Evolutionary conservation across 2,888 invertebrate species (phyloP), one percentile per base, ranked within the genome.

Genomic region (Homarus gammarus): DNA sequence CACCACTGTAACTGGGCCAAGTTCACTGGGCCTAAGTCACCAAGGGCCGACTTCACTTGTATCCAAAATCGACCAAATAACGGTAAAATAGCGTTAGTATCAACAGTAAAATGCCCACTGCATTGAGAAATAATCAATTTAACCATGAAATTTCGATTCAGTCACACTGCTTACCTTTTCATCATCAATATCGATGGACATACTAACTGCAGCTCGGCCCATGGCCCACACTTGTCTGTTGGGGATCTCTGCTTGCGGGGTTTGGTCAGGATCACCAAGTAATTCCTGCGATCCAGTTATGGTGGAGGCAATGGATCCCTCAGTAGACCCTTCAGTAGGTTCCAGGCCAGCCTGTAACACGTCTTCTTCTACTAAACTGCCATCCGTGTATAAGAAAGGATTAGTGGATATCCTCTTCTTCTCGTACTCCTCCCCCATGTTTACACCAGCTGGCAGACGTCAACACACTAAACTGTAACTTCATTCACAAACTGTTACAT

Each of bases 361-460:
- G n/a, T 88, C 88, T 12, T 31, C 75, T 40, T 88, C 88, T 38
- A 88, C 88, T 8, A 88, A 36, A 38, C 88, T 88, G 1, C 88
- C 88, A 31, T 88, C 88, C 10, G 88, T 88, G 77, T 88, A 88
- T 38, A 88, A 68, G 64, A 88, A 88, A 22, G 88, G 88, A 51
- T 88, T 88, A 33, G 83, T 88, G 5, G 88, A 88, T 27, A 82
- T 88, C 15, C 81, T 70, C 72, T 87, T 87, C 61, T 68, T 75
- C 22, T 81, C 81, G 12, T 31, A 15, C 38, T 87, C 81, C 87
- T 88, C 75, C 75, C 73, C 82, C 83, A 82, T 83, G 40, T 75
- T 77, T 38, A 77, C 64, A 12, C 84, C 75, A 56, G 56, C 49
- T 1, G 18, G 22, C 5, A 2, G 49, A 83, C 36, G 18, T 31